Evolutionary conservation across 2,888 invertebrate species (phyloP).

Genomic region (Ophioninae sp.): DNA sequence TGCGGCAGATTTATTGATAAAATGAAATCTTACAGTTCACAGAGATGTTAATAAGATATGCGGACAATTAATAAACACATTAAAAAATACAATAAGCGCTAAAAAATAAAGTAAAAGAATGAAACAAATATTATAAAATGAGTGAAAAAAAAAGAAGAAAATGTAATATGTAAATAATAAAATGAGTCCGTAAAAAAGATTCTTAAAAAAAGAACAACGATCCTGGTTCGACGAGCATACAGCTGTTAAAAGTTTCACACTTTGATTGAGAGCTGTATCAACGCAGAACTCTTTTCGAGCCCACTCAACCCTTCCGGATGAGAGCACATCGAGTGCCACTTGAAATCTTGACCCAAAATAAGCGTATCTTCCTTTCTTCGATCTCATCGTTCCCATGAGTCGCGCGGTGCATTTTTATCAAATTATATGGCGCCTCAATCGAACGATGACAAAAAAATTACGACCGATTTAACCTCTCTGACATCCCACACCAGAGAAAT

Average conservation of each 20-base stretch:
- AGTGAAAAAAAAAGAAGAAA: background rate
- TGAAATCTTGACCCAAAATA: constrained; percentile 40
- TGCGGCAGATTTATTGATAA: no score
- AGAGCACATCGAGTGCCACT: constrained; percentile 44
- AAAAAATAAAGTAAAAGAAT: no score
- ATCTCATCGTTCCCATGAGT: constrained; percentile 47
- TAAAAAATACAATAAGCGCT: no score
- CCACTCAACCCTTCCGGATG: constrained; percentile 22
- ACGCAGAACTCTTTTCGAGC: constrained; percentile 40
- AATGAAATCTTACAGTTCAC: no score
- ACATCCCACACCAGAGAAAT: background rate
- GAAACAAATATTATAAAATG: background rate
- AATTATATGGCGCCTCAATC: background rate
- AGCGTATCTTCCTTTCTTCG: constrained; percentile 16
- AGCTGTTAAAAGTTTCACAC: constrained; percentile 23
- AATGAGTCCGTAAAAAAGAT: background rate
- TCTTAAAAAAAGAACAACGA: background rate
- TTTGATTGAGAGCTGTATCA: constrained; percentile 32
- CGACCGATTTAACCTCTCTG: background rate
- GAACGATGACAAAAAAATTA: background rate
- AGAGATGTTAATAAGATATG: no score
- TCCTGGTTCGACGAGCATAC: background rate
- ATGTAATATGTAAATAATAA: background rate
- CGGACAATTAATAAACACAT: no score
- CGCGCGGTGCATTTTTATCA: constrained; percentile 12